phyloP scores from a whole-genome alignment of 2,797 vertebrate species.

The Neopelma chrysocephalum region DNA sequence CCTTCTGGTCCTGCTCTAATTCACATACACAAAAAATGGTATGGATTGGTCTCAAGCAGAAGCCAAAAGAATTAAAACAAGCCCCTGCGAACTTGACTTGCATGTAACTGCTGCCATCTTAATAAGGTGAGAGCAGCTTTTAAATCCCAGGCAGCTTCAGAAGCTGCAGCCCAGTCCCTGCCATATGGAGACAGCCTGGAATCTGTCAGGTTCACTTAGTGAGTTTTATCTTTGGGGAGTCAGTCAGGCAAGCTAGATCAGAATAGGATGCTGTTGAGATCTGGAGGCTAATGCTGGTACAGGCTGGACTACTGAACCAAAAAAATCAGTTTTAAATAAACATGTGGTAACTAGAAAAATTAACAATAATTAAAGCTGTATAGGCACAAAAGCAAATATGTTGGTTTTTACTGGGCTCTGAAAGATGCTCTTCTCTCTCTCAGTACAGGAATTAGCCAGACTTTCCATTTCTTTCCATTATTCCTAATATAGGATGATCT shows the following conservation, averaged over 20 bases:
- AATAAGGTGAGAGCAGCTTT: conserved; percentile 81
- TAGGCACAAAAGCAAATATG: neutral
- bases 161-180: conserved; percentile 71
- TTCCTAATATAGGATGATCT: neutral
- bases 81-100: conserved; percentile 73
- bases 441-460: neutral
- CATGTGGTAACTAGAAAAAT: conserved; percentile 43
- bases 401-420: neutral
- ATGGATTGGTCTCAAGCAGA: conserved; percentile 47
- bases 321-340: conserved; percentile 58
- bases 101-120: conserved; percentile 79
- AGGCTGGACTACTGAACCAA: conserved; percentile 70
- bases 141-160: conserved; percentile 70
- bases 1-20: conserved; percentile 37
- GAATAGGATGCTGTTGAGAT: conserved; percentile 77
- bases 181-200: conserved; percentile 86
- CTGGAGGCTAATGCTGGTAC: conserved; percentile 73
- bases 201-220: conserved; percentile 86
- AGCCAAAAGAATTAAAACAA: conserved; percentile 66
- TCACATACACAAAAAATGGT: conserved; percentile 38
- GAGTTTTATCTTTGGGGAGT: conserved; percentile 82
- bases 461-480: neutral
- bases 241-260: conserved; percentile 78
- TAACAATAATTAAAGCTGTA: conserved; percentile 65
- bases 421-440: neutral